These are phyloP conservation scores for Lerista edwardsae DNA, from an alignment of 2,797 vertebrate species.

Conservation along the genomic window DNA sequence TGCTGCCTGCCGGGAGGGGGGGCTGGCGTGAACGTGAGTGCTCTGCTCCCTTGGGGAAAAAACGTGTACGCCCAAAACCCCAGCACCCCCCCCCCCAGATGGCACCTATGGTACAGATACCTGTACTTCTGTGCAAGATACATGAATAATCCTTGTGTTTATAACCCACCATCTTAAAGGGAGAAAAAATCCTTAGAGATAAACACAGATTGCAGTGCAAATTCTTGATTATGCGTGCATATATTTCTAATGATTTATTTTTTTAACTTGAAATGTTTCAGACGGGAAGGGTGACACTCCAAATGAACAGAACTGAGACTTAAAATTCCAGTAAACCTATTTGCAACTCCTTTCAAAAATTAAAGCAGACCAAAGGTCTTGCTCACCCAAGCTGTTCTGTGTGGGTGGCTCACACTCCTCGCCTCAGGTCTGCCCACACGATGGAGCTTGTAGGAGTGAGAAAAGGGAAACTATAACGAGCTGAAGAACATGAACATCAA, in stretches of 20 bases:
- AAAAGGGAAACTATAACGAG: not conserved
- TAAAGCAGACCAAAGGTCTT: not conserved
- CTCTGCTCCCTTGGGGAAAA: too few species aligned
- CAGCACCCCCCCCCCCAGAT: too few species aligned
- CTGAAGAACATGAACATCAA: not conserved
- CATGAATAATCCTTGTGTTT: not conserved
- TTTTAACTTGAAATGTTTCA: not conserved
- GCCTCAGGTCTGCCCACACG: not conserved
- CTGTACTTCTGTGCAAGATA: too few species aligned
- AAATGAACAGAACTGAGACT: not conserved
- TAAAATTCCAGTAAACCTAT: not conserved
- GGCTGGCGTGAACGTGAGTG: too few species aligned
- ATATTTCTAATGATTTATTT: not conserved
- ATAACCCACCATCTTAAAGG: not conserved
- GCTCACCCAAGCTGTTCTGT: conserved; percentile 10
- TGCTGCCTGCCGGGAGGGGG: too few species aligned
- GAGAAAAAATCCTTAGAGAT: not conserved
- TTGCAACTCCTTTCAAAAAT: not conserved
- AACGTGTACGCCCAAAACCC: too few species aligned
- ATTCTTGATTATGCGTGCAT: not conserved
- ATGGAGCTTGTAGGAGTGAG: not conserved
- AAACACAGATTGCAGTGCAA: not conserved
- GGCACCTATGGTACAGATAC: too few species aligned
- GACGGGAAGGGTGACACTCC: not conserved
- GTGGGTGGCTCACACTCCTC: not conserved